phyloP scores from a whole-genome alignment of 2,797 vertebrate species.

The Sebastiscus albofasciatus region DNA sequence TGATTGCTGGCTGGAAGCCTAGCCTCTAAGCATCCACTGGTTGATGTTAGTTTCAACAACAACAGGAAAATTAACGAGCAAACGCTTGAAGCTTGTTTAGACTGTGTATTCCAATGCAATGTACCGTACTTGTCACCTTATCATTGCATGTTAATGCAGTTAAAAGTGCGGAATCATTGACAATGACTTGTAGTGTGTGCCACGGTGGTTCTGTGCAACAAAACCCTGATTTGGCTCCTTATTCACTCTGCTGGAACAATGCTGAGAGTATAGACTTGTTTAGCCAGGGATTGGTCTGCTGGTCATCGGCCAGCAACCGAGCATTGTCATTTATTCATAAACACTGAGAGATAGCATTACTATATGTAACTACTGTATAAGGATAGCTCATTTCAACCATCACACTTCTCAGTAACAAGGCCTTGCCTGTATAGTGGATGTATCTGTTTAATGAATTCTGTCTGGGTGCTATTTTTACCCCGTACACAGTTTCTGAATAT shows the following conservation, averaged over 20 bases:
- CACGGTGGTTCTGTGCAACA: constrained; percentile 22
- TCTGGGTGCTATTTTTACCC: constrained; percentile 65
- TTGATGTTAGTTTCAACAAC: background rate
- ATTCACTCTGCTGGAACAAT: constrained; percentile 26
- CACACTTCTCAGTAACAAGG: constrained; percentile 49
- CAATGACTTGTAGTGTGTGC: background rate
- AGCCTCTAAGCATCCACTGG: background rate
- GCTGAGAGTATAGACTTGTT: constrained; percentile 23
- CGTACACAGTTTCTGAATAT: constrained; percentile 65
- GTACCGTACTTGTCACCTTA: background rate
- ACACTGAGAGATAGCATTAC: constrained; percentile 19
- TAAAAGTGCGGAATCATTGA: background rate
- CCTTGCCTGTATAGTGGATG: constrained; percentile 35
- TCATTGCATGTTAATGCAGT: background rate
- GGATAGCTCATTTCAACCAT: constrained; percentile 7
- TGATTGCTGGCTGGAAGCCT: background rate
- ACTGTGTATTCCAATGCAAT: background rate
- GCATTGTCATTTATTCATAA: constrained; percentile 12
- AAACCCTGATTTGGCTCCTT: constrained; percentile 40
- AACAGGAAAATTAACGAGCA: background rate
- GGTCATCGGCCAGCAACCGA: constrained; percentile 24
- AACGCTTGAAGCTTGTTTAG: background rate
- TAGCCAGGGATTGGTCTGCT: constrained; percentile 17
- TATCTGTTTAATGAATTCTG: constrained; percentile 49
- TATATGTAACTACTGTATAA: background rate